A percentile compares a stretch with the other conserved stretches of the same genome.
These are phyloP conservation scores for Diploptera punctata DNA, from an alignment of 2,888 invertebrate species.

Conservation along the genomic window DNA sequence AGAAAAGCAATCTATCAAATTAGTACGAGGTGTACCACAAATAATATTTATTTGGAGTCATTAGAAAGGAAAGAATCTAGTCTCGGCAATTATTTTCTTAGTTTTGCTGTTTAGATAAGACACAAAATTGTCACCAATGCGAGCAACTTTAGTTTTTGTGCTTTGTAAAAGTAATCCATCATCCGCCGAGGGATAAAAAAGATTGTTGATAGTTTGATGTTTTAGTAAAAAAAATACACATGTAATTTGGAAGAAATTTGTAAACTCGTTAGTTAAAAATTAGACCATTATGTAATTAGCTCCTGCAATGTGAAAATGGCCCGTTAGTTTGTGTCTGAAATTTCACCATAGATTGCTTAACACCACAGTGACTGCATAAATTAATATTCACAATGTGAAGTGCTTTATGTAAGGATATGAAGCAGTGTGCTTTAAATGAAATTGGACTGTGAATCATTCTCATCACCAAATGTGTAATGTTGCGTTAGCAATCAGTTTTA, in stretches of 20 bases:
- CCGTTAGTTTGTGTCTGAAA: slow-evolving; percentile 37
- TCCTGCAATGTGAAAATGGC: slow-evolving; percentile 36
- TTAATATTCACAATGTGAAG: slow-evolving; percentile 45
- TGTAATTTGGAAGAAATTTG: slow-evolving; percentile 34
- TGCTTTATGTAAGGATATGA: slow-evolving; percentile 35
- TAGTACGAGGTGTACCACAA: slow-evolving; percentile 29
- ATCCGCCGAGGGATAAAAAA: slow-evolving; percentile 10
- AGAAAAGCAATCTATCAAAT: slow-evolving; percentile 29
- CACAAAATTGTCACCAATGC: slow-evolving; percentile 19
- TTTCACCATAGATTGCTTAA: slow-evolving; percentile 42
- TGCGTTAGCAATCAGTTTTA: slow-evolving; percentile 50
- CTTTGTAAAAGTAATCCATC: slow-evolving; percentile 15
- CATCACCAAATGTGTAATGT: slow-evolving; percentile 46
- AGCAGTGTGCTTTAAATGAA: slow-evolving; percentile 7
- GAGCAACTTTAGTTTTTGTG: slow-evolving; percentile 24
- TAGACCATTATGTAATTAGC: slow-evolving; percentile 38
- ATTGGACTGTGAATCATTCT: slow-evolving; percentile 20
- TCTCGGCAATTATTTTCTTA: slow-evolving; percentile 27
- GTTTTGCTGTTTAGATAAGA: slow-evolving; percentile 34
- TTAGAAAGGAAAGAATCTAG: slow-evolving; percentile 25
- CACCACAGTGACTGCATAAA: slow-evolving; percentile 42
- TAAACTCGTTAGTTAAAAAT: slow-evolving; percentile 32
- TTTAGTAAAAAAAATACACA: slow-evolving; percentile 32
- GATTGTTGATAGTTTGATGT: slow-evolving; percentile 32
- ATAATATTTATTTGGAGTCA: slow-evolving; percentile 19